These are phyloP conservation scores for Phaethon lepturus DNA, from an alignment of 2,113 vertebrate genomes.

Conservation along the genomic window DNA sequence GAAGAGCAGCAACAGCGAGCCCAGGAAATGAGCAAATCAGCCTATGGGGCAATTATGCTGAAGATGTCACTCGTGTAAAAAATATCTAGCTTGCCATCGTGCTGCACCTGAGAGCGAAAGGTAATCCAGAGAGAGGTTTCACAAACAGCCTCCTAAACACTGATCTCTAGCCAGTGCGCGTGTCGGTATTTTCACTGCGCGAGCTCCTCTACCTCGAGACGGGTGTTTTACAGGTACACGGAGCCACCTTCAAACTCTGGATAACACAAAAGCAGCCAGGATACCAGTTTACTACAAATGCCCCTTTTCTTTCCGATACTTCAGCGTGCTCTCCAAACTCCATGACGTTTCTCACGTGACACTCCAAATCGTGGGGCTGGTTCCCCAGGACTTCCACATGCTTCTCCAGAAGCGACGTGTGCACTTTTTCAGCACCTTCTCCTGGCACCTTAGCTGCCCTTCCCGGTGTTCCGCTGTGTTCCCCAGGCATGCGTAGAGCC, in stretches of 20 bases:
- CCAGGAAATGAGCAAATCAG: not conserved
- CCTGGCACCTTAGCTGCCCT: not conserved
- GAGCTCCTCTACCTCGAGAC: not conserved
- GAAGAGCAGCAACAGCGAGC: not conserved
- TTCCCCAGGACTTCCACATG: not conserved
- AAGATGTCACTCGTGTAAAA: not conserved
- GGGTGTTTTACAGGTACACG: not conserved
- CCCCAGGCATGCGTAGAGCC: accelerated
- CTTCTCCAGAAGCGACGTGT: not conserved
- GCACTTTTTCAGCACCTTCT: not conserved
- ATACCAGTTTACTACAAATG: too few species aligned
- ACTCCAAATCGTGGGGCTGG: not conserved
- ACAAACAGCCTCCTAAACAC: not conserved
- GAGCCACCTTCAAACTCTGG: not conserved
- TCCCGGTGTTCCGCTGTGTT: accelerated
- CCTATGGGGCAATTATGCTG: not conserved
- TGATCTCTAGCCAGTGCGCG: too few species aligned
- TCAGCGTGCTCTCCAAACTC: not conserved
- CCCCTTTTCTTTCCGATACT: not conserved
- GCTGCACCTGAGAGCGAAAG: not conserved
- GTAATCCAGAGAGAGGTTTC: not conserved
- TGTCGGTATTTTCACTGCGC: not conserved
- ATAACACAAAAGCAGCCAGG: not conserved
- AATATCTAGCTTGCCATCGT: too few species aligned
- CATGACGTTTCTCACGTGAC: not conserved